phyloP scores from a whole-genome alignment of 2,797 vertebrate species.

The Chelidonichthys spinosus region DNA sequence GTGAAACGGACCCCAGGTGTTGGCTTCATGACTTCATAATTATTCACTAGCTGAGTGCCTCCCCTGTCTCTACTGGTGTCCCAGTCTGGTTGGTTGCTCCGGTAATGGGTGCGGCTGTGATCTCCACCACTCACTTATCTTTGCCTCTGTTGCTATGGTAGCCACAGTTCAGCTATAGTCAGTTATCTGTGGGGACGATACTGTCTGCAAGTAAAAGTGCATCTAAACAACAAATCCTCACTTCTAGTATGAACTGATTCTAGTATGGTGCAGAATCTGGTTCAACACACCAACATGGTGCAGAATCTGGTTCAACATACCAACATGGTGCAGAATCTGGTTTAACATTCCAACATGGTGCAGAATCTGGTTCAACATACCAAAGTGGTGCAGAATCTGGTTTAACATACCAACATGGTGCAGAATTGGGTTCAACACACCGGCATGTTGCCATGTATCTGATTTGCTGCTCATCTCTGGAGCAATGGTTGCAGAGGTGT shows the following conservation, averaged over 20 bases:
- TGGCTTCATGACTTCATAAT: conserved; percentile 32
- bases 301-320: neutral
- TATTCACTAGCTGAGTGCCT: conserved; percentile 46
- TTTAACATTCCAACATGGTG: neutral
- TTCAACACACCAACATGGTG: neutral
- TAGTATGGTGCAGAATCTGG: too few relatives aligned
- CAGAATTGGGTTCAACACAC: neutral
- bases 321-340: neutral
- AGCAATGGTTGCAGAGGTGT: neutral
- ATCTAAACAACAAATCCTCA: conserved; percentile 5
- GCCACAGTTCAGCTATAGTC: conserved; percentile 58
- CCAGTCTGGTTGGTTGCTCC: conserved; percentile 47
- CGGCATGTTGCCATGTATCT: neutral
- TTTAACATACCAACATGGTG: neutral
- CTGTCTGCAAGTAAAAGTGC: conserved; percentile 39
- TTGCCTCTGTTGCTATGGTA: conserved; percentile 77
- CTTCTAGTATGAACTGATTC: neutral
- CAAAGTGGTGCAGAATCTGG: too few relatives aligned
- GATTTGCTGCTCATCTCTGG: neutral
- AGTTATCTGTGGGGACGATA: conserved; percentile 35
- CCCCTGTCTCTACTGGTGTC: conserved; percentile 35
- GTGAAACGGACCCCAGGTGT: too few relatives aligned
- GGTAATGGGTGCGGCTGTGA: conserved; percentile 41
- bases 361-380: too few relatives aligned
- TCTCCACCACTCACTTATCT: conserved; percentile 39